Percentiles rank a stretch among this genome's conserved stretches.
Evolutionary conservation across 2,888 invertebrate species (phyloP).

Genomic region (Rhagonycha lutea): DNA sequence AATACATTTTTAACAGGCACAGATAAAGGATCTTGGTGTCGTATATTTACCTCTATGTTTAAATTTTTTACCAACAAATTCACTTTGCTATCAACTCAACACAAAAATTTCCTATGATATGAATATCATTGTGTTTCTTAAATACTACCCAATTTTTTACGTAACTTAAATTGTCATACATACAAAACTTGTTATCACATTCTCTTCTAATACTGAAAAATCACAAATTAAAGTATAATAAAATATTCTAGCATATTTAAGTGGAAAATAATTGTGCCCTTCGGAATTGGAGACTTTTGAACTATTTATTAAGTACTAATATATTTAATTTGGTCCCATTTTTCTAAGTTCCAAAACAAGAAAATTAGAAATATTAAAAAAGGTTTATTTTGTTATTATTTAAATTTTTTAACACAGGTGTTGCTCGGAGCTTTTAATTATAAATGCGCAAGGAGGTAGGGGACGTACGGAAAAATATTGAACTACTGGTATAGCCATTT

Average conservation of each 20-base stretch:
- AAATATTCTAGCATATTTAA: neutral
- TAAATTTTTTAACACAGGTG: too few species aligned
- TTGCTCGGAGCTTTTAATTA: too few species aligned
- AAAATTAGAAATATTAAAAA: too few species aligned
- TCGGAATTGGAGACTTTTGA: neutral
- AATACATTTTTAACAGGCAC: neutral
- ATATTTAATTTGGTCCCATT: neutral
- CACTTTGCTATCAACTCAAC: neutral
- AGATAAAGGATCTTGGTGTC: neutral
- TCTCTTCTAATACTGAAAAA: slow-evolving; percentile 1
- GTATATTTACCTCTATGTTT: too few species aligned
- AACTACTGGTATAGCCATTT: too few species aligned
- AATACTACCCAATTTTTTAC: neutral
- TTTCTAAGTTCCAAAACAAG: neutral
- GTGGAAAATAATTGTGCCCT: neutral
- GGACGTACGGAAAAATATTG: too few species aligned
- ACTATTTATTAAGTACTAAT: neutral
- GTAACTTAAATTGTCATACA: neutral
- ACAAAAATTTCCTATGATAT: neutral
- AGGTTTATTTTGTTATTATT: too few species aligned
- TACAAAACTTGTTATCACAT: neutral
- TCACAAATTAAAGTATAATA: neutral
- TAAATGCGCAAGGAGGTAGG: too few species aligned
- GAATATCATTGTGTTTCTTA: neutral
- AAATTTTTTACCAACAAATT: neutral